Evolutionary conservation across 2,797 vertebrate genomes (phyloP).

Genomic region (Adrianichthys oophorus): DNA sequence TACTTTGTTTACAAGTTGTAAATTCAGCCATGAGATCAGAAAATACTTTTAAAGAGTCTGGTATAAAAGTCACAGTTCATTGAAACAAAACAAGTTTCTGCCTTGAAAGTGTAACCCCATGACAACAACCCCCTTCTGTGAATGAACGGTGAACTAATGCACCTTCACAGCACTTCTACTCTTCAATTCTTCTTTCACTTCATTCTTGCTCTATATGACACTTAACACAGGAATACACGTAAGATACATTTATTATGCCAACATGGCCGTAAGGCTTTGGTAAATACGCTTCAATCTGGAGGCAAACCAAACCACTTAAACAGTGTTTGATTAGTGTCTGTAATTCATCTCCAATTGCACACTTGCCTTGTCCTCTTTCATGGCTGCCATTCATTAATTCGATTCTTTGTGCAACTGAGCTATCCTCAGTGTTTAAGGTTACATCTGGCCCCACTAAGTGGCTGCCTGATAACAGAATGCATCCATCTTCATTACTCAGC

Average conservation of each 20-base stretch:
- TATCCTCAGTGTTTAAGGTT: conserved; percentile 97
- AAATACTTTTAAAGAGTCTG: no score
- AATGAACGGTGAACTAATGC: no score
- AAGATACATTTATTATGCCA: conserved; percentile 26
- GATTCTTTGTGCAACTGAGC: conserved; percentile 92
- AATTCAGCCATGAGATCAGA: no score
- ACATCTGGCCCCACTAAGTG: conserved; percentile 94
- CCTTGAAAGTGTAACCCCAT: no score
- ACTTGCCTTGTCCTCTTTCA: conserved; percentile 86
- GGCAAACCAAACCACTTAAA: conserved; percentile 74
- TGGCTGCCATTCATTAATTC: conserved; percentile 95
- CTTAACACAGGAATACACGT: no score
- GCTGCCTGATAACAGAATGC: conserved; percentile 93
- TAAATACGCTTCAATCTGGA: conserved; percentile 59
- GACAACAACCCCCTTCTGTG: no score
- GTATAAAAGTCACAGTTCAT: no score
- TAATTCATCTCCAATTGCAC: conserved; percentile 92
- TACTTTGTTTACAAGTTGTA: no score
- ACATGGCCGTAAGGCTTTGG: conserved; percentile 47
- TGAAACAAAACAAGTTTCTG: no score
- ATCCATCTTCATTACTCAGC: conserved; percentile 98
- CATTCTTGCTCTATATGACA: no score
- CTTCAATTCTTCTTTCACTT: no score
- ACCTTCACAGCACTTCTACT: no score
- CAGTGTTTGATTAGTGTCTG: conserved; percentile 86